These are phyloP conservation scores for Lissocephala sabroskyi DNA, from an alignment of 2,888 invertebrate species.

Conservation along the genomic window DNA sequence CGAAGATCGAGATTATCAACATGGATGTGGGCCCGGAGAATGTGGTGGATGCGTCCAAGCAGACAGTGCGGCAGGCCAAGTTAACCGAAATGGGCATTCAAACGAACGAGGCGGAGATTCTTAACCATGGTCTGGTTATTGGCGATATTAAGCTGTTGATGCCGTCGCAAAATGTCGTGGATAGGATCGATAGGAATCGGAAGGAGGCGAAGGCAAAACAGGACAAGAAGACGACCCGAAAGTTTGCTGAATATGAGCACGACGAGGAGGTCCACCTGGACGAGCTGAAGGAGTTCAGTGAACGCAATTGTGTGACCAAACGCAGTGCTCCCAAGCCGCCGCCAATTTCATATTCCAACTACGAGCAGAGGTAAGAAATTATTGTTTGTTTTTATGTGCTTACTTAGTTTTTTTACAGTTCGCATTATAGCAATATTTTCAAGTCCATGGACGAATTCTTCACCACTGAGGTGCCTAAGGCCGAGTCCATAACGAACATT, in stretches of 20 bases:
- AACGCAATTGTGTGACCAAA: slow-evolving; percentile 51
- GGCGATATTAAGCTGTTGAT: slow-evolving; percentile 49
- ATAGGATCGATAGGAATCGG: slow-evolving; percentile 43
- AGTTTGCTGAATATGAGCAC: slow-evolving; percentile 49
- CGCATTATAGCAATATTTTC: slow-evolving; percentile 36
- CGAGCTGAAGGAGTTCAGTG: slow-evolving; percentile 59
- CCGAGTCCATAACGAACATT: slow-evolving; percentile 56
- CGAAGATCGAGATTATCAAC: too few species aligned
- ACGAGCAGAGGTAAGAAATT: slow-evolving; percentile 31
- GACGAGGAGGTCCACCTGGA: slow-evolving; percentile 59
- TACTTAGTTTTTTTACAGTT: too few species aligned
- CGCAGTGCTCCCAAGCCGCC: slow-evolving; percentile 30
- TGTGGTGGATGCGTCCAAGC: too few species aligned
- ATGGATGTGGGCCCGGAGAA: too few species aligned
- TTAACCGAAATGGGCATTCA: slow-evolving; percentile 50
- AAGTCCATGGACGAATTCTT: slow-evolving; percentile 63
- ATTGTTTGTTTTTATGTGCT: background rate
- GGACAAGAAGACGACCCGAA: slow-evolving; percentile 36
- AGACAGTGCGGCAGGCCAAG: too few species aligned
- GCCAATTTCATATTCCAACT: slow-evolving; percentile 12
- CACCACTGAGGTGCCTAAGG: slow-evolving; percentile 43
- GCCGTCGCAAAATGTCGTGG: slow-evolving; percentile 45
- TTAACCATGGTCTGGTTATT: slow-evolving; percentile 47
- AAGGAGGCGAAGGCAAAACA: slow-evolving; percentile 23
- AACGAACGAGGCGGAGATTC: slow-evolving; percentile 59